Base-by-base conservation (phyloP, 2,888 invertebrate genomes). In the Odontomyia ornata region DNA sequence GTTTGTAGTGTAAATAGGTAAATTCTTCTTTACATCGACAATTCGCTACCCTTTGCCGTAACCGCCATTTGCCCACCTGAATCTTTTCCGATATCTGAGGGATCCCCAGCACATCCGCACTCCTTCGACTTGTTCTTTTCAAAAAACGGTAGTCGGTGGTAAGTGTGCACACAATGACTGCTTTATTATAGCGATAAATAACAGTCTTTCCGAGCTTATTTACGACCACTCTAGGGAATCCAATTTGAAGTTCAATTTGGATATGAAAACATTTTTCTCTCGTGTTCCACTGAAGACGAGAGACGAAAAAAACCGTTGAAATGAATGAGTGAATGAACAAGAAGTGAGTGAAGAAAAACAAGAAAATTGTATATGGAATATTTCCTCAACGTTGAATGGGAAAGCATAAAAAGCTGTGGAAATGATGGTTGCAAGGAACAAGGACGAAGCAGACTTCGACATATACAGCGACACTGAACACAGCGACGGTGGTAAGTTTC, bases 201-300 rank as follows among this genome's bases (percentile, higher is more conserved):
- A 71, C 71, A 47, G 71, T 71, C 71, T 71, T 71, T 47, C 27
- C 27, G 25, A 71, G 71, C 71, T 71, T 71, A 71, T 71, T 71
- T 71, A 71, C 71, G 71, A 71, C 47, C 71, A 71, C 71, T 71
- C 71, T 71, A 52, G 71, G 71, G 71, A 71, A 71, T 71, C 71
- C 52, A 71, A 71, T 71, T 67, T 67, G 67, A 67, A 67, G 23
- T 67, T 67, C 67, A 67, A 67, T 67, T 71, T 71, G 71, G 71
- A 71, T 71, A 71, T 71, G 71, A 71, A 71, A 71, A 71, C 71
- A 71, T 47, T 71, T 71, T 71, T 18, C n/a, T 64, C 64, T 11
- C 43, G 52, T 52, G 23, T 71, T 64, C 64, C 7, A 5, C 25
- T 5, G 36, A 3, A 3, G 36, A 21, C 36, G 64, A 64, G 28